These are phyloP conservation scores for Meloidogyne chitwoodi DNA, from an alignment of 1,140 invertebrate genomes.

Conservation along the genomic window DNA sequence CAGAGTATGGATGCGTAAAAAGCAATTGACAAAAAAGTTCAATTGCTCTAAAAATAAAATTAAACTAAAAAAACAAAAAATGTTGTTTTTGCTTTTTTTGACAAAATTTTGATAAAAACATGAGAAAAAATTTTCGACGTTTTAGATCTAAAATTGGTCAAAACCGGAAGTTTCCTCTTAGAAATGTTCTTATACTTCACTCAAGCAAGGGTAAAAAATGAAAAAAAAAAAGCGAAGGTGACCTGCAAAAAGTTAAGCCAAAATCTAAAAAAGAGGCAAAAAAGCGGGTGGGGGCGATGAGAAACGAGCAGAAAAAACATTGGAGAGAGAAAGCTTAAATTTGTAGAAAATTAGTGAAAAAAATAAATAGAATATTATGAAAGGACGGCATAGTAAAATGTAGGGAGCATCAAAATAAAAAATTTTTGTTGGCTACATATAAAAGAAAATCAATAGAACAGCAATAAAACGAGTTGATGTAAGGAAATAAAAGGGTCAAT, in stretches of 20 bases:
- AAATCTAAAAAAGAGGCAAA: conserved; percentile 2
- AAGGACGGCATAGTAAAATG: background rate
- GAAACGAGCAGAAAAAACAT: background rate
- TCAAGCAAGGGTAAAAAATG: background rate
- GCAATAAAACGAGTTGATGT: background rate
- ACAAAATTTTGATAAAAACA: background rate
- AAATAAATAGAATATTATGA: background rate
- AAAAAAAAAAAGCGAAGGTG: background rate
- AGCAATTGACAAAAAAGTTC: conserved; percentile 34
- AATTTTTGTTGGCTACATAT: background rate
- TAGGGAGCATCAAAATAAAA: background rate
- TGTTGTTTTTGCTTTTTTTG: no score
- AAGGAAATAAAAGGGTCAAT: background rate
- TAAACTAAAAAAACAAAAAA: background rate
- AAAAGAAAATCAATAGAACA: background rate
- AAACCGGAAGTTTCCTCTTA: background rate
- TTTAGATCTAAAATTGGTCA: background rate
- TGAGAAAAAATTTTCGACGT: background rate
- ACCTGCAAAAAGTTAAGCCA: background rate
- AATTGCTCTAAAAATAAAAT: conserved; percentile 32
- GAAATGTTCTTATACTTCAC: background rate
- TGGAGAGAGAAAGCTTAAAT: background rate
- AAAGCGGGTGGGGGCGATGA: background rate
- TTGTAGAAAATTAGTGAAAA: background rate
- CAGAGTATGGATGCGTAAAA: conserved; percentile 28